These are phyloP conservation scores for Liposcelis brunnea DNA, from an alignment of 2,888 invertebrate species.

Conservation along the genomic window DNA sequence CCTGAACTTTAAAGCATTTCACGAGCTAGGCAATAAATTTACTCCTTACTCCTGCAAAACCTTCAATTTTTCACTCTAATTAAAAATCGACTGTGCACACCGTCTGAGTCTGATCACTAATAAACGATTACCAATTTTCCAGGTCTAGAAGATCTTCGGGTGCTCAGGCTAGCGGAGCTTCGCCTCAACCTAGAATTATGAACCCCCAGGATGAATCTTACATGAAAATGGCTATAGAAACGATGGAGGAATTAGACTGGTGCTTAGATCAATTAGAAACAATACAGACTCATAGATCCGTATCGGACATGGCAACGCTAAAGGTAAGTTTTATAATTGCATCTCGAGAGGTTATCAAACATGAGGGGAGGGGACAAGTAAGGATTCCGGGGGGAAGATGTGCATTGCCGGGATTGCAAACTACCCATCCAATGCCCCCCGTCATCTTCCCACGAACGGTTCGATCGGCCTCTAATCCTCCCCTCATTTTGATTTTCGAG, in stretches of 20 bases:
- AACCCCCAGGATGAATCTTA: conserved; percentile 56
- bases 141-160: conserved; percentile 17
- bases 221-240: conserved; percentile 86
- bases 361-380: background rate
- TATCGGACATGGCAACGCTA: conserved; percentile 98
- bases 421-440: conserved; percentile 5
- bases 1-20: too few relatives aligned
- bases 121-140: conserved; percentile 11
- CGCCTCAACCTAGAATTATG: conserved; percentile 6
- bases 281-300: conserved; percentile 97
- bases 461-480: background rate
- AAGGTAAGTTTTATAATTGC: conserved; percentile 50
- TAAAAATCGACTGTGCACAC: too few relatives aligned
- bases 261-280: conserved; percentile 99
- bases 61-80: too few relatives aligned
- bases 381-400: background rate
- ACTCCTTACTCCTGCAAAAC: too few relatives aligned
- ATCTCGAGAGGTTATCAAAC: conserved; percentile 1
- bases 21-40: too few relatives aligned
- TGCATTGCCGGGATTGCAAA: background rate
- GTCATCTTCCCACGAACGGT: conserved; percentile 6
- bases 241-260: conserved; percentile 99
- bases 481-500: too few relatives aligned
- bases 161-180: conserved; percentile 8
- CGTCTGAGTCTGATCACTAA: too few relatives aligned